A percentile compares a stretch with the other conserved stretches of the same genome.
Conservation (phyloP, 2,888 invertebrate genomes). For the Andrena chrysosceles region DNA sequence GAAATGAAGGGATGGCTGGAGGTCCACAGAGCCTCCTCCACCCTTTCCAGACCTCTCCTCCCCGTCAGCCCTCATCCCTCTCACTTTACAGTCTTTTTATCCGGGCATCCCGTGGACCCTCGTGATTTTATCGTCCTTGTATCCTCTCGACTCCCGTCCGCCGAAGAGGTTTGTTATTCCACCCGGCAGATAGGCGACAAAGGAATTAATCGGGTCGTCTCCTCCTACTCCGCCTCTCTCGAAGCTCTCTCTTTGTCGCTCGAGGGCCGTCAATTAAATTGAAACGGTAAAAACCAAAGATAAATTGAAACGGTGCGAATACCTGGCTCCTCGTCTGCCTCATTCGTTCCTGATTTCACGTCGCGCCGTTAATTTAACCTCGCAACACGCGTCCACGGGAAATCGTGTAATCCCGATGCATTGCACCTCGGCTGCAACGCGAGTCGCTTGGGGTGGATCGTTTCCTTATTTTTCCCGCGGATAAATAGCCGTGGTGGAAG, state of each 20-base stretch:
- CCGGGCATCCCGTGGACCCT: slow-evolving; percentile 70
- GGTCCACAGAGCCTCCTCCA: slow-evolving; percentile 54
- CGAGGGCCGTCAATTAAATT: slow-evolving; percentile 75
- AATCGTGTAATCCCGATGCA: not conserved
- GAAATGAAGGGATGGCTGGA: slow-evolving; percentile 70
- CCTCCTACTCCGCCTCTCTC: slow-evolving; percentile 42
- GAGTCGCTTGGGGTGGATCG: too few species aligned
- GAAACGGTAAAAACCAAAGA: slow-evolving; percentile 73
- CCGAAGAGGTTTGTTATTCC: slow-evolving; percentile 83
- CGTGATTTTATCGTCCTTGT: slow-evolving; percentile 83
- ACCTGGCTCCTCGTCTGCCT: not conserved
- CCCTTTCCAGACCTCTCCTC: slow-evolving; percentile 48
- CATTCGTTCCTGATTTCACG: slow-evolving; percentile 12
- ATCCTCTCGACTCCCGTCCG: slow-evolving; percentile 80
- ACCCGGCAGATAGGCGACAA: slow-evolving; percentile 76
- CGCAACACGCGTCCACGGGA: not conserved
- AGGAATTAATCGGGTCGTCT: slow-evolving; percentile 79
- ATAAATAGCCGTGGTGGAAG: slow-evolving; percentile 26
- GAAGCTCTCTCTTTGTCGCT: slow-evolving; percentile 48
- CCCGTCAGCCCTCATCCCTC: slow-evolving; percentile 48
- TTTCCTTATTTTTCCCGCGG: slow-evolving; percentile 27
- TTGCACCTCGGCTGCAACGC: not conserved
- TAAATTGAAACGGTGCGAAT: slow-evolving; percentile 69
- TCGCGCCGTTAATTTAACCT: not conserved
- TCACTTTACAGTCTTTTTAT: slow-evolving; percentile 69